Base-by-base conservation (phyloP, 2,113 vertebrate species). In the Geococcyx californianus region DNA sequence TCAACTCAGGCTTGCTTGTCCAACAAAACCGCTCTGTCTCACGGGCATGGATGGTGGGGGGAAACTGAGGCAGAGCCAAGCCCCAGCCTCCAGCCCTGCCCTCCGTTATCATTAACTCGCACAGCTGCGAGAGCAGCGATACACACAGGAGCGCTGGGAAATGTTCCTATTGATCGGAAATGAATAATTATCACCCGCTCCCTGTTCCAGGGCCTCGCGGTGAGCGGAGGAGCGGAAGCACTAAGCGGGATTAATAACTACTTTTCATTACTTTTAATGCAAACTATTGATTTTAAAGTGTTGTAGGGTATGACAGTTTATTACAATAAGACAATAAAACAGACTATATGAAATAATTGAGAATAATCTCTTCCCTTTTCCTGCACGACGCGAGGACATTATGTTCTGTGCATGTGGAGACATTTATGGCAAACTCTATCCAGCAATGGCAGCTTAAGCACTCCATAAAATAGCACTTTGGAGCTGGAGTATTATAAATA, bases 231-330 rank as follows among this genome's bases (percentile, higher is more conserved):
- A 97, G 93, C 73, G 88, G 97, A 97, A 97, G 95, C 95, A 94
- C 97, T 97, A 98, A 98, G 94, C 92, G 84, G 97, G 98, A 98
- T 97, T 98, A 98, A 98, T 98, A 98, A 97, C 96, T 55, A 47
- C 69, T 94, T 97, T 98, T 98, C 97, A 98, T 98, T 98, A 98
- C 97, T 98, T 98, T 98, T 98, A 98, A 98, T 97, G 97, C 96
- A 98, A 98, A 98, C 98, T 98, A 98, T 98, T 98, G 98, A 98
- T 98, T 98, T 97, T 98, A 97, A 98, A 97, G 96, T 95, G 94
- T 97, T 94, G 93, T 97, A 98, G 97, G 96, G 95, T 95, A 97
- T 97, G 97, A 93, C 93, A 97, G 97, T 98, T 98, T 98, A 98
- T 98, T 98, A 97, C 91, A 97, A 97, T 97, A 96, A 98, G 97